phyloP scores from a whole-genome alignment of 2,797 vertebrate genomes.

The Gallirallus australis region DNA sequence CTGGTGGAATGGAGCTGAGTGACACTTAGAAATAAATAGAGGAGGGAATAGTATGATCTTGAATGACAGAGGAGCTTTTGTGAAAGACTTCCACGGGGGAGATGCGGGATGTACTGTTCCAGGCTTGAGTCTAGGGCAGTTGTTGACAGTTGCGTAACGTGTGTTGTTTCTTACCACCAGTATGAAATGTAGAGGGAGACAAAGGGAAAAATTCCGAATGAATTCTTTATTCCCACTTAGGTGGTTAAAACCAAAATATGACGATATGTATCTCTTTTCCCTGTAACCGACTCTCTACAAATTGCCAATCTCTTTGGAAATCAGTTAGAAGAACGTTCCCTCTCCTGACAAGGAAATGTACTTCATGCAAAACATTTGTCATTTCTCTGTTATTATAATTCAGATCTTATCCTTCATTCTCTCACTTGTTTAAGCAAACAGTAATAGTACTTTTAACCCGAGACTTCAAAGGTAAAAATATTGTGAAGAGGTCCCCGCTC shows the following conservation, averaged over 20 bases:
- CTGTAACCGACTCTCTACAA: not conserved
- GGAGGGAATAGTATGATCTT: conserved; percentile 54
- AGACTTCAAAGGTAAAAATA: conserved; percentile 68
- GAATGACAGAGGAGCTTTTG: conserved; percentile 42
- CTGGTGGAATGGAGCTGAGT: conserved; percentile 69
- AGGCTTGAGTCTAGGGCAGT: conserved; percentile 37
- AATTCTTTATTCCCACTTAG: not conserved
- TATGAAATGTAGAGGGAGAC: not conserved
- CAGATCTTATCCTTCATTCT: conserved; percentile 51
- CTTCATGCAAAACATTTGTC: conserved; percentile 50
- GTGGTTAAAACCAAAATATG: not conserved
- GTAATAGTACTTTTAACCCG: conserved; percentile 58
- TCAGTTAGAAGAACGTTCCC: conserved; percentile 25
- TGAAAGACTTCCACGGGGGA: conserved; percentile 27
- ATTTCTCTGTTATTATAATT: conserved; percentile 66
- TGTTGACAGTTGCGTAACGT: conserved; percentile 30
- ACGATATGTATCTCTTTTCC: not conserved
- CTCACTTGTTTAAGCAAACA: conserved; percentile 54
- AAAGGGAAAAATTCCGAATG: not conserved
- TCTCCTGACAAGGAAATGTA: conserved; percentile 31
- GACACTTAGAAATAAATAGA: conserved; percentile 68
- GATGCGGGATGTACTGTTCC: not conserved
- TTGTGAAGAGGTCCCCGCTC: conserved; percentile 29
- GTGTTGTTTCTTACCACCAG: not conserved
- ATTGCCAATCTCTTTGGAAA: conserved; percentile 18